Evolutionary conservation across 2,113 vertebrate species (phyloP).

Genomic region (Leptobrachium leishanense): DNA sequence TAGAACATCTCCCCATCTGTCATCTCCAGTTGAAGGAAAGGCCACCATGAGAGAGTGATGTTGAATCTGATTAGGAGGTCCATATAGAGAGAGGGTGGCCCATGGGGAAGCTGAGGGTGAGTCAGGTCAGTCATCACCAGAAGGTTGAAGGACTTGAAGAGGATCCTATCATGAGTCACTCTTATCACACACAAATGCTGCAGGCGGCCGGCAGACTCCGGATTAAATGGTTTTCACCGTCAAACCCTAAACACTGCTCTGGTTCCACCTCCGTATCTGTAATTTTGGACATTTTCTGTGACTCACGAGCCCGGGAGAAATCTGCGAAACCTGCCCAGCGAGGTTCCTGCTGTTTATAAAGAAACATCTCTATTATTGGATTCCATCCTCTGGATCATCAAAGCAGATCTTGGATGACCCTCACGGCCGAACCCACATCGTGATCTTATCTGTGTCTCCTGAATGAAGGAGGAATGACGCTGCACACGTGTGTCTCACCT

Average conservation of each 20-base stretch:
- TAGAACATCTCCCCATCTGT: no score
- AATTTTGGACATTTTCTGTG: background rate
- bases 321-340: background rate
- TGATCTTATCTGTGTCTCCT: conserved; percentile 28
- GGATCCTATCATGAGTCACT: background rate
- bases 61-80: background rate
- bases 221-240: background rate
- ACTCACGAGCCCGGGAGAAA: background rate
- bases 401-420: background rate
- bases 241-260: background rate
- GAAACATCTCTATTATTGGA: background rate
- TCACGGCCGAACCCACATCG: conserved; percentile 21
- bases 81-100: background rate
- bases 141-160: background rate
- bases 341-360: background rate
- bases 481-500: conserved; percentile 22
- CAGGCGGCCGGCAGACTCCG: background rate
- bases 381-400: conserved; percentile 10
- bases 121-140: background rate
- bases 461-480: conserved; percentile 18
- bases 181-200: background rate
- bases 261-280: no score
- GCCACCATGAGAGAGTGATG: background rate
- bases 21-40: background rate
- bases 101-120: background rate